phyloP scores from a whole-genome alignment of 2,797 vertebrate genomes.

The Ambastaia sidthimunki region DNA sequence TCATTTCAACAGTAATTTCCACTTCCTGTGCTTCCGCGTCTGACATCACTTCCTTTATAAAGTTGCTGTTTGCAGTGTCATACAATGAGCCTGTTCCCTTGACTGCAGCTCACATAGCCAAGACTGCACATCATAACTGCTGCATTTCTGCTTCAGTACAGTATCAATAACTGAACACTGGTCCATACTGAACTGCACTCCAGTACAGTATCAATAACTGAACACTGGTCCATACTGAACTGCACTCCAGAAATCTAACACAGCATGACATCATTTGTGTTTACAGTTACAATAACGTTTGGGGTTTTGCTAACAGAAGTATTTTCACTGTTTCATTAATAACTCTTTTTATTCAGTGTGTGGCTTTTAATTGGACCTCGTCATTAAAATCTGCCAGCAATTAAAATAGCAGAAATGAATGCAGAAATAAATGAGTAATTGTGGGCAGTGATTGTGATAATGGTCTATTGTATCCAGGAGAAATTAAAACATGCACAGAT shows the following conservation, averaged over 20 bases:
- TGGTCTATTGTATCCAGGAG: constrained; percentile 30
- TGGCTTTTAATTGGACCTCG: constrained; percentile 26
- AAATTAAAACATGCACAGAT: constrained; percentile 42
- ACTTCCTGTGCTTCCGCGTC: neutral
- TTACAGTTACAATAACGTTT: neutral
- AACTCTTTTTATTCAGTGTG: neutral
- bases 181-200: neutral
- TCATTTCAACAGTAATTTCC: neutral
- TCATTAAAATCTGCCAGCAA: constrained; percentile 41
- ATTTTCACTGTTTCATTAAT: neutral
- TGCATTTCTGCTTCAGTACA: constrained; percentile 1
- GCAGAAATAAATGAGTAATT: constrained; percentile 37
- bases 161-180: constrained; percentile 5
- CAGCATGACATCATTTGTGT: constrained; percentile 11
- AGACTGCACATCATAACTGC: neutral
- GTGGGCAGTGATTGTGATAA: constrained; percentile 8
- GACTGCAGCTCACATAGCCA: constrained; percentile 48
- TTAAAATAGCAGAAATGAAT: constrained; percentile 24
- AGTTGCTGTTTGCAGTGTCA: constrained; percentile 66
- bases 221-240: neutral
- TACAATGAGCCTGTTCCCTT: constrained; percentile 64
- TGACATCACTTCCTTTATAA: neutral
- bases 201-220: constrained; percentile 7
- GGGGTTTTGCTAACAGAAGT: neutral
- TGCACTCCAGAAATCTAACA: neutral